Conservation (phyloP, 2,888 invertebrate genomes). For the Criorhina ranunculi region DNA sequence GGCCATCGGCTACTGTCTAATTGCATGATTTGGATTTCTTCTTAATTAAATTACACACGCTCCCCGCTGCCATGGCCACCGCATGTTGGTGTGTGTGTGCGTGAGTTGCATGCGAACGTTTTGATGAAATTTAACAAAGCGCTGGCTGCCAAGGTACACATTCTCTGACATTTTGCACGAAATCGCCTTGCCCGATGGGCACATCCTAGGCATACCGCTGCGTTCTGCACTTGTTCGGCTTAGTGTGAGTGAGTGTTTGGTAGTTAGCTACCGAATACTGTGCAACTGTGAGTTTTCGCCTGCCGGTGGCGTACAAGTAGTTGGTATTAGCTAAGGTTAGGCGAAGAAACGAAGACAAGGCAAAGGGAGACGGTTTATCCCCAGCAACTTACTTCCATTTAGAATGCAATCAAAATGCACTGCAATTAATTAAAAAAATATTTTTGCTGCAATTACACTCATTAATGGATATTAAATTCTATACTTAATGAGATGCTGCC, state of each 20-base stretch:
- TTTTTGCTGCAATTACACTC: constrained; percentile 59
- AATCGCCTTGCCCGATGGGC: constrained; percentile 8
- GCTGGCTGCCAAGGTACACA: constrained; percentile 21
- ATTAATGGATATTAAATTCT: constrained; percentile 63
- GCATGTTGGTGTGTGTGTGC: no score
- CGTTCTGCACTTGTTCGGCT: constrained; percentile 6
- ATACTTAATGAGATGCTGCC: constrained; percentile 53
- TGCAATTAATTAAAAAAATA: constrained; percentile 67
- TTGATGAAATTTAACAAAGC: constrained; percentile 53
- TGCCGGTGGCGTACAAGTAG: neutral
- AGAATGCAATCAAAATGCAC: constrained; percentile 59
- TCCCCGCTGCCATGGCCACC: constrained; percentile 14
- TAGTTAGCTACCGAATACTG: constrained; percentile 24
- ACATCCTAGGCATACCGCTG: constrained; percentile 23
- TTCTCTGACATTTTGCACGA: constrained; percentile 22
- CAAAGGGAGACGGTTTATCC: constrained; percentile 11
- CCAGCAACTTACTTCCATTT: constrained; percentile 42
- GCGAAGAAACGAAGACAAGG: neutral
- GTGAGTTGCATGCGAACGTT: constrained; percentile 45
- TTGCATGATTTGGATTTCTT: constrained; percentile 77
- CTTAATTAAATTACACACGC: constrained; percentile 75
- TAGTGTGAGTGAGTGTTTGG: constrained; percentile 26
- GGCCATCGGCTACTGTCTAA: constrained; percentile 71
- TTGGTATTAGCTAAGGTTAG: neutral
- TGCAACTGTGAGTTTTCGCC: neutral